Conservation (phyloP, 2,888 invertebrate species). For the Lasioglossum figueresi region DNA sequence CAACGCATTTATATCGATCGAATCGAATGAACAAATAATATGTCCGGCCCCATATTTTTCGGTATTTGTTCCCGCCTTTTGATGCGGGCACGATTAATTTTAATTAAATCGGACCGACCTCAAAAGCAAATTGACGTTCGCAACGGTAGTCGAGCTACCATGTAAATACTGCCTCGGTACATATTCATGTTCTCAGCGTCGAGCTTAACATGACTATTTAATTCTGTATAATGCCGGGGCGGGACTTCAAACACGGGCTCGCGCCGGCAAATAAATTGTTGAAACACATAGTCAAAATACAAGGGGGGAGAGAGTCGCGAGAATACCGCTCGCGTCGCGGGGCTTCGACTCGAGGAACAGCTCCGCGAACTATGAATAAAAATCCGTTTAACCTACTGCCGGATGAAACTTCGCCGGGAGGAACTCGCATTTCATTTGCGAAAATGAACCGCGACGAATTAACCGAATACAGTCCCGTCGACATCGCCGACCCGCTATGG, state of each 20-base stretch:
- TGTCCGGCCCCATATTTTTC: not conserved
- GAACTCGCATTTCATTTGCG: constrained; percentile 2
- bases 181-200: constrained; percentile 52
- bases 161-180: constrained; percentile 50
- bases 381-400: constrained; percentile 30
- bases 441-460: constrained; percentile 12
- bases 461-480: not conserved
- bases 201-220: constrained; percentile 56
- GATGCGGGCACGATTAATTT: constrained; percentile 19
- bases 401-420: not conserved
- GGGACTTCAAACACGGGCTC: constrained; percentile 46
- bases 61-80: constrained; percentile 7
- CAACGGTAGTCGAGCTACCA: constrained; percentile 33
- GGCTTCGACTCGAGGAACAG: constrained; percentile 1
- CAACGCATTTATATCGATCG: not conserved
- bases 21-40: not conserved
- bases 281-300: constrained; percentile 47
- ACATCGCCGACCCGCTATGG: too few species aligned
- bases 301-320: not conserved
- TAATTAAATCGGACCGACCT: constrained; percentile 37
- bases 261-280: constrained; percentile 50
- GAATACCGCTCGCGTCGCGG: not conserved
- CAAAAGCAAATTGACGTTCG: constrained; percentile 54
- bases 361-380: constrained; percentile 30
- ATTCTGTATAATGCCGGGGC: constrained; percentile 49